Evolutionary conservation across 2,797 vertebrate genomes (phyloP).

Genomic region (Kryptolebias ocellatus): DNA sequence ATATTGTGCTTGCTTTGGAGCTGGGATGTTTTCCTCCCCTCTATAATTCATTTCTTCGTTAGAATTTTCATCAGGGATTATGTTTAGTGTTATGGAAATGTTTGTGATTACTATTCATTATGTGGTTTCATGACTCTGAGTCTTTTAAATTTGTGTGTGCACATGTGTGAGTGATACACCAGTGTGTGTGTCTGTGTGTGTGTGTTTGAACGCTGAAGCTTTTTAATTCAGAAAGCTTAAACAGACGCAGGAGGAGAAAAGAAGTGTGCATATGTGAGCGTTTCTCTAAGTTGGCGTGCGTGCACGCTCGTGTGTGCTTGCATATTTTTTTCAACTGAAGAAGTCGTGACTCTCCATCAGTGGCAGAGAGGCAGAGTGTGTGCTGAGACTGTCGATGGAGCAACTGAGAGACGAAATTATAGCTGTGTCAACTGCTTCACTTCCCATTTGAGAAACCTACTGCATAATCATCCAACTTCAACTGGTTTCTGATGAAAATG

Average conservation of each 20-base stretch:
- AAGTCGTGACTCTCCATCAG: conserved; percentile 79
- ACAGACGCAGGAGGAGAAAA: conserved; percentile 48
- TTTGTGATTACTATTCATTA: conserved; percentile 78
- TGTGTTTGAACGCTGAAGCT: conserved; percentile 14
- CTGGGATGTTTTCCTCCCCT: conserved; percentile 40
- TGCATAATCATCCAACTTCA: conserved; percentile 68
- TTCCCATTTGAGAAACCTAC: conserved; percentile 66
- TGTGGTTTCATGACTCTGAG: conserved; percentile 72
- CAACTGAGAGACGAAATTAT: conserved; percentile 77
- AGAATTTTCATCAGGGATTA: conserved; percentile 78
- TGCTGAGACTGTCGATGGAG: conserved; percentile 77
- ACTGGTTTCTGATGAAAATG: conserved; percentile 64
- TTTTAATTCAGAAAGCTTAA: conserved; percentile 65
- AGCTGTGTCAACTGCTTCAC: conserved; percentile 78
- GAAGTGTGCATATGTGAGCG: conserved; percentile 29
- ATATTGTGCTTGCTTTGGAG: conserved; percentile 69
- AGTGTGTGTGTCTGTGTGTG: conserved; percentile 10
- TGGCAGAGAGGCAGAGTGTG: conserved; percentile 68
- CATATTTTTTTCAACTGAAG: conserved; percentile 70
- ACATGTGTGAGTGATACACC: conserved; percentile 19
- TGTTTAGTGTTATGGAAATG: conserved; percentile 77
- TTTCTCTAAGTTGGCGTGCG: conserved; percentile 29
- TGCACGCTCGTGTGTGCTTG: conserved; percentile 44
- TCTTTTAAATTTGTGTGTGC: conserved; percentile 64
- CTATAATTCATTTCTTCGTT: conserved; percentile 69